A percentile compares a stretch with the other conserved stretches of the same genome.
phyloP scores from a whole-genome alignment of 1,140 invertebrate species.

The Tetragonula clypearis region DNA sequence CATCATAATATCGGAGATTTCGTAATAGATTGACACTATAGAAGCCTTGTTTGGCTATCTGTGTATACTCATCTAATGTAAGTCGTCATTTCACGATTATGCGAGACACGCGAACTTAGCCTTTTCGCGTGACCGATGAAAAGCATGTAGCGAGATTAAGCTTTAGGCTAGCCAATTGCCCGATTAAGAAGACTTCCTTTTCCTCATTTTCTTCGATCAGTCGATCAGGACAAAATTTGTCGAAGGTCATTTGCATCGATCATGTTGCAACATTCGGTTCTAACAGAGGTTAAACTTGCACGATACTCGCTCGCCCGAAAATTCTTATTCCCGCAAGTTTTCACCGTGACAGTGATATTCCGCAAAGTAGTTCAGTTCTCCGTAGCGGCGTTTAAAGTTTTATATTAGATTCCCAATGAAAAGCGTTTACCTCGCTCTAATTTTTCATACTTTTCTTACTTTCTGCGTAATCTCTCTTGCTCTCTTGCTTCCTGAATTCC shows the following conservation, averaged over 20 bases:
- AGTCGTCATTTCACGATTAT: background rate
- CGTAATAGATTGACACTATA: background rate
- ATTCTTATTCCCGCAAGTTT: background rate
- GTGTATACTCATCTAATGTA: background rate
- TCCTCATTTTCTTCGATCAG: background rate
- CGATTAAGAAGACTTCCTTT: background rate
- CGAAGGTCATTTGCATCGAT: background rate
- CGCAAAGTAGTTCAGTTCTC: background rate
- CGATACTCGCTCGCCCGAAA: background rate
- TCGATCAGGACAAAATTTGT: background rate
- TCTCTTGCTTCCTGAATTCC: background rate
- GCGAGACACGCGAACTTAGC: background rate
- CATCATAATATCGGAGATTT: background rate
- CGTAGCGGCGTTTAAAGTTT: background rate
- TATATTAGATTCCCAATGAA: conserved; percentile 10
- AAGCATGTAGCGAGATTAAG: background rate
- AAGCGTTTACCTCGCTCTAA: background rate
- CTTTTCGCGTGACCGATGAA: background rate
- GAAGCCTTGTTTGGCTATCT: background rate
- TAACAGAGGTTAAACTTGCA: too few species aligned
- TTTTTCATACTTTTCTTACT: background rate
- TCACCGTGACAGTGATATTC: conserved; percentile 6
- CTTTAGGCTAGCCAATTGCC: background rate
- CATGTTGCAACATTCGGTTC: too few species aligned
- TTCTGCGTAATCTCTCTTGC: too few species aligned